phyloP scores from a whole-genome alignment of 2,888 invertebrate species.

The Drosophila fungiperda region DNA sequence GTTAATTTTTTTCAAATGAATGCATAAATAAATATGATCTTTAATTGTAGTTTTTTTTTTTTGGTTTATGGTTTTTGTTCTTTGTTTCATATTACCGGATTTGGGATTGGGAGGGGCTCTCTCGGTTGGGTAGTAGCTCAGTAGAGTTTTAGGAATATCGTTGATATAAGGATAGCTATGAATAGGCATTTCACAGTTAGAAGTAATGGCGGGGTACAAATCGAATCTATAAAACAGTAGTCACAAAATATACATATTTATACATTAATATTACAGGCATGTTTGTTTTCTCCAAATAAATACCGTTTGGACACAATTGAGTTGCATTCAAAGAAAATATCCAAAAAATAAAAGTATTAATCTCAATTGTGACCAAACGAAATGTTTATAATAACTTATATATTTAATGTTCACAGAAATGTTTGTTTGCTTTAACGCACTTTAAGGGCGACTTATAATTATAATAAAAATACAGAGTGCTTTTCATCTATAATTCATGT shows the following conservation, averaged over 20 bases:
- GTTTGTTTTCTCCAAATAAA: slow-evolving; percentile 28
- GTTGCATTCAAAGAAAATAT: slow-evolving; percentile 14
- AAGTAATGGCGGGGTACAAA: slow-evolving; percentile 71
- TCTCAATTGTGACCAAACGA: slow-evolving; percentile 48
- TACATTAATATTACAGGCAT: slow-evolving; percentile 40
- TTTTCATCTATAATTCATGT: slow-evolving; percentile 10
- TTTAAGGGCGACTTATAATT: slow-evolving; percentile 59
- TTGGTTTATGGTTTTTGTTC: slow-evolving; percentile 6
- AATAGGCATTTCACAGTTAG: slow-evolving; percentile 77
- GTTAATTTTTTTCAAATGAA: not conserved
- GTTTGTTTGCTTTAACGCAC: slow-evolving; percentile 66
- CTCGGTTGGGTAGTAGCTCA: slow-evolving; percentile 44
- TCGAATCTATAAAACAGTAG: slow-evolving; percentile 76
- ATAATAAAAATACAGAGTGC: slow-evolving; percentile 34
- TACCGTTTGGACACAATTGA: slow-evolving; percentile 50
- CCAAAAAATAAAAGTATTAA: slow-evolving; percentile 16
- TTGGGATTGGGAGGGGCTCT: slow-evolving; percentile 40
- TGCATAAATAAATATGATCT: slow-evolving; percentile 5
- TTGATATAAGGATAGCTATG: slow-evolving; percentile 69
- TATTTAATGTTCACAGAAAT: slow-evolving; percentile 66
- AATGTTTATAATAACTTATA: slow-evolving; percentile 56
- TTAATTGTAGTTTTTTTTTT: slow-evolving; percentile 4
- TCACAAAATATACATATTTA: slow-evolving; percentile 65
- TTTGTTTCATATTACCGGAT: slow-evolving; percentile 56
- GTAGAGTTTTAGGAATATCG: slow-evolving; percentile 73